Base-by-base conservation (phyloP, 2,888 invertebrate species). In the Harpagoxenus sublaevis region DNA sequence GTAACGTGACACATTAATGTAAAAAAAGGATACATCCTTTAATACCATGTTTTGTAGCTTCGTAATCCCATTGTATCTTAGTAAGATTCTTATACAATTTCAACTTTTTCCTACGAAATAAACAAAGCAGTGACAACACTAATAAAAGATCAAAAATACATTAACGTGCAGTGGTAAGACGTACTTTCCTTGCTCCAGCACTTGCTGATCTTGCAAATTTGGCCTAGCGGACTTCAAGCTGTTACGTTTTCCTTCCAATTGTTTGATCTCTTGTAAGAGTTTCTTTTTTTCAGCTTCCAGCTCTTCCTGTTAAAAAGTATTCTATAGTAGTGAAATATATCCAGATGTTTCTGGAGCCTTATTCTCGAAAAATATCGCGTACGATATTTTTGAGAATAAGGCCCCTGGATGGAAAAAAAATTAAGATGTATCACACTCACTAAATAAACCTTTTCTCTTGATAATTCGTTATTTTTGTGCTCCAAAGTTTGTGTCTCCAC, bases 1-100 rank as follows among this genome's bases (percentile, higher is more conserved):
- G n/a, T 39, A 45, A 66, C 5, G 0, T 48, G 2, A 42, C 23
- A 1, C 12, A 39, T 70, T 42, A 55, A 35, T 68, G 31, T 71
- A 42, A 28, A 28, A 48, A 85, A 91, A 91, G 89, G 89, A 90
- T 91, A 91, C 91, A 86, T 45, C 91, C 91, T 81, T 87, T 71
- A 51, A 86, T 71, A 1, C 28, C 12, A 42, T 84, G 15, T 9
- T 87, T 78, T n/a, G 84, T 48, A 68, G 55, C 77, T 65, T 74
- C 51, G 51, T 85, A 91, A 84, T 91, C 86, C 91, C 91, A 91
- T 35, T 88, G 79, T 55, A 91, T 85, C 31, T 86, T 75, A 1
- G 91, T 91, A 9, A 89, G 81, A 35, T 89, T 68, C 85, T 87
- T 90, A 18, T 91, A 91, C 18, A 91, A 53, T 28, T 81, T 74